Percentiles rank a stretch among this genome's conserved stretches.
Conservation (phyloP, 2,888 invertebrate genomes). For the Calliphora vomitoria region DNA sequence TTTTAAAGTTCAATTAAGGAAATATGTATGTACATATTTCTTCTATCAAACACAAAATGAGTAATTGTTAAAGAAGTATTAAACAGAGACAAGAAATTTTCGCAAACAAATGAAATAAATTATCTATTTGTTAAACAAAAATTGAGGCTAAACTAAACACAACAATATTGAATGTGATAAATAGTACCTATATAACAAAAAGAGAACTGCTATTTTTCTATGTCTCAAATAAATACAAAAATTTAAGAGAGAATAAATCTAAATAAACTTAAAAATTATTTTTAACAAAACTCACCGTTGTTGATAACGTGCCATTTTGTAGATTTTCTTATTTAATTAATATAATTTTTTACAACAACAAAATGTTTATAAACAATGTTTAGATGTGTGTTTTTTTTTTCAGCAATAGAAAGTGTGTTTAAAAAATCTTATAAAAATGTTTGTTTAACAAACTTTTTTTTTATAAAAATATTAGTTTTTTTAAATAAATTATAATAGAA, state of each 20-base stretch:
- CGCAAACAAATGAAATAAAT: background rate
- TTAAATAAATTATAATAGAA: background rate
- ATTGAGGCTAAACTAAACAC: too few relatives aligned
- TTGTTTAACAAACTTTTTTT: background rate
- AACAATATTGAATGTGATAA: too few relatives aligned
- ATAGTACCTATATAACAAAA: too few relatives aligned
- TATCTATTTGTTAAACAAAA: background rate
- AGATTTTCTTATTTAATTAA: slow-evolving; percentile 18
- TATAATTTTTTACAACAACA: slow-evolving; percentile 9
- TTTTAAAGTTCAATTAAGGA: background rate
- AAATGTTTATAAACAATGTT: slow-evolving; percentile 13
- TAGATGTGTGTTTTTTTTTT: background rate
- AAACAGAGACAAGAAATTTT: too few relatives aligned
- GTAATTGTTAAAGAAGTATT: too few relatives aligned
- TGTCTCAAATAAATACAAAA: too few relatives aligned
- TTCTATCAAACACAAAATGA: background rate
- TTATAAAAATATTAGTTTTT: background rate
- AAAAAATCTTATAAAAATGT: background rate
- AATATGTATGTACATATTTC: background rate
- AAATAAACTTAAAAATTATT: background rate
- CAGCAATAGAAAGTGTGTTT: background rate
- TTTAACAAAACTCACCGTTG: slow-evolving; percentile 71
- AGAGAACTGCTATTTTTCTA: background rate
- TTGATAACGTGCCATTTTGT: slow-evolving; percentile 71
- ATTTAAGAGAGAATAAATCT: background rate